Evolutionary conservation across 2,797 vertebrate genomes (phyloP).

Genomic region (Melopsittacus undulatus): DNA sequence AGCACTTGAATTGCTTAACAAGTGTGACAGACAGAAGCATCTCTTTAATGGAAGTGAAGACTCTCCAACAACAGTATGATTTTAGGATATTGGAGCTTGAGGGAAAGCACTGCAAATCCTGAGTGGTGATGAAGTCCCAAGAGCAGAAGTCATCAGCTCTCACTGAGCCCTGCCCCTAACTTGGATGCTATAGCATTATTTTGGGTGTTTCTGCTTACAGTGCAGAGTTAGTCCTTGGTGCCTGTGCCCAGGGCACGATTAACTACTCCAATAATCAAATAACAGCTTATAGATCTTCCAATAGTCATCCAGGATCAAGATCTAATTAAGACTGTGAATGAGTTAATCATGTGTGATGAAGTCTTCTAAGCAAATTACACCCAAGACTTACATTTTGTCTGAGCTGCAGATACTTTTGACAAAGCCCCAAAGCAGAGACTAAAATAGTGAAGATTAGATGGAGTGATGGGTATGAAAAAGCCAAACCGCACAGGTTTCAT

Average conservation of each 20-base stretch:
- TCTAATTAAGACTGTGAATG: conserved; percentile 32
- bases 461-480: background rate
- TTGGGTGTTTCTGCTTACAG: background rate
- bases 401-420: background rate
- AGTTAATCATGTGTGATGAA: conserved; percentile 29
- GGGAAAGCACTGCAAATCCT: background rate
- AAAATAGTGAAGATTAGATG: background rate
- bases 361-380: conserved; percentile 10
- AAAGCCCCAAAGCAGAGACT: background rate
- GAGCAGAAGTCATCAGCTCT: background rate
- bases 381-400: background rate
- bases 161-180: background rate
- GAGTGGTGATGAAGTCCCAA: background rate
- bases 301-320: background rate
- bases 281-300: conserved; percentile 46
- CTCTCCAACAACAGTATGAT: background rate
- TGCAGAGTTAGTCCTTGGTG: background rate
- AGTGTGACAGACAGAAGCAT: background rate
- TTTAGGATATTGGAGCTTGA: background rate
- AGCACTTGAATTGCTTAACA: background rate
- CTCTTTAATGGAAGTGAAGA: background rate
- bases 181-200: background rate
- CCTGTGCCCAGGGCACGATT: background rate
- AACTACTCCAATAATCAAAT: conserved; percentile 40
- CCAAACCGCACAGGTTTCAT: background rate